These are phyloP conservation scores for Lampris megalopsis DNA, from an alignment of 2,113 vertebrate genomes.

Conservation along the genomic window DNA sequence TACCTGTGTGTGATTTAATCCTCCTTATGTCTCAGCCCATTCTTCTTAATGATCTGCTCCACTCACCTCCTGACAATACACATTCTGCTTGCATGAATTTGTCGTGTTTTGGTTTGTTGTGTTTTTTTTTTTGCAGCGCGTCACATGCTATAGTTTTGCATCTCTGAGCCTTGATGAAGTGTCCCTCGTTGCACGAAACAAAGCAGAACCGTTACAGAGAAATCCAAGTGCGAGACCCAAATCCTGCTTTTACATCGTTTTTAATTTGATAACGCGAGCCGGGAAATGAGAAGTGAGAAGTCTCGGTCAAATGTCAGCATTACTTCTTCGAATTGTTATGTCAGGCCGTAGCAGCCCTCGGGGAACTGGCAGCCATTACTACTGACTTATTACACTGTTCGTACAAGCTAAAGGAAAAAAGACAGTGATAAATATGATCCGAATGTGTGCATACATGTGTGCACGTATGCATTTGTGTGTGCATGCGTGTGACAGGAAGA, in stretches of 20 bases:
- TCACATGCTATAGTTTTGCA: background rate
- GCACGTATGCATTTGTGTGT: conserved; percentile 7
- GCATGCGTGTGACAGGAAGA: background rate
- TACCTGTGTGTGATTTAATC: conserved; percentile 80
- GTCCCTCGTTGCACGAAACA: conserved; percentile 1
- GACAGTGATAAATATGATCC: conserved; percentile 34
- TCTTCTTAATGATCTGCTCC: conserved; percentile 80
- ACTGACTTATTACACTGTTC: too few species aligned
- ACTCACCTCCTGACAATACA: conserved; percentile 69
- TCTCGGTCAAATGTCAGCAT: background rate
- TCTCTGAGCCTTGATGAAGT: background rate
- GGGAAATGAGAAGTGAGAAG: too few species aligned
- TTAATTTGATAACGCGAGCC: too few species aligned
- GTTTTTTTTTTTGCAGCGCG: background rate
- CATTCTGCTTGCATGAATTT: conserved; percentile 53
- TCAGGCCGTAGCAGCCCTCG: background rate
- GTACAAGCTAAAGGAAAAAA: background rate
- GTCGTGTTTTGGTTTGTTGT: conserved; percentile 1
- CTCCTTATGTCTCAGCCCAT: conserved; percentile 73
- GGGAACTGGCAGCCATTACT: background rate
- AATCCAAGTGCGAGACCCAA: background rate
- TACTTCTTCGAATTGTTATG: conserved; percentile 7
- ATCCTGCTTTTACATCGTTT: background rate
- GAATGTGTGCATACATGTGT: conserved; percentile 8
- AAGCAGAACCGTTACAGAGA: background rate